phyloP scores from a whole-genome alignment of 2,888 invertebrate species.

The Tromatobia lineatoria region DNA sequence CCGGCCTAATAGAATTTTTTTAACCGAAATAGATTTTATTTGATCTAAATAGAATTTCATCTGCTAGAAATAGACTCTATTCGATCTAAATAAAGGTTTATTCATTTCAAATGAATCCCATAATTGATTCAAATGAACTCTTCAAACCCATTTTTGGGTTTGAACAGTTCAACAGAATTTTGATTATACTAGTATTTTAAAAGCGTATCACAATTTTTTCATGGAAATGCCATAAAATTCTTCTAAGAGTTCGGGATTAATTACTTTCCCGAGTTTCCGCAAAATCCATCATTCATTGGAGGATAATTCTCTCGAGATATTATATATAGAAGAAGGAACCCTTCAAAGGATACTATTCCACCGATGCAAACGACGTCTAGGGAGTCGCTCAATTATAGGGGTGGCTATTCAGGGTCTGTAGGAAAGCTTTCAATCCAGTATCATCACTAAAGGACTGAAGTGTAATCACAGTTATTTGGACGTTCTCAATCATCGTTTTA shows the following conservation, averaged over 20 bases:
- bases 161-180: too few species aligned
- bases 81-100: too few species aligned
- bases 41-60: too few species aligned
- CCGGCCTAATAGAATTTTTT: too few species aligned
- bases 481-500: slow-evolving; percentile 5
- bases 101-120: too few species aligned
- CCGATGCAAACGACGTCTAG: background rate
- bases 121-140: too few species aligned
- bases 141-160: too few species aligned
- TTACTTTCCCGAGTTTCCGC: background rate
- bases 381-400: background rate
- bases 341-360: background rate
- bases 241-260: background rate
- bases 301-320: background rate
- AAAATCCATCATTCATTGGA: background rate
- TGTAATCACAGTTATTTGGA: slow-evolving; percentile 13
- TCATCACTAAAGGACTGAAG: background rate
- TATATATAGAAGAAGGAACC: background rate
- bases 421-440: background rate
- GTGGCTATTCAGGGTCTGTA: background rate
- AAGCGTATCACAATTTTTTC: too few species aligned
- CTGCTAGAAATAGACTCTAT: too few species aligned
- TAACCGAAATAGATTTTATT: too few species aligned
- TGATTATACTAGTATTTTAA: too few species aligned
- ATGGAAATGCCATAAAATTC: background rate